Conservation (phyloP, 1,140 invertebrate genomes). For the Bombus consobrinus region DNA sequence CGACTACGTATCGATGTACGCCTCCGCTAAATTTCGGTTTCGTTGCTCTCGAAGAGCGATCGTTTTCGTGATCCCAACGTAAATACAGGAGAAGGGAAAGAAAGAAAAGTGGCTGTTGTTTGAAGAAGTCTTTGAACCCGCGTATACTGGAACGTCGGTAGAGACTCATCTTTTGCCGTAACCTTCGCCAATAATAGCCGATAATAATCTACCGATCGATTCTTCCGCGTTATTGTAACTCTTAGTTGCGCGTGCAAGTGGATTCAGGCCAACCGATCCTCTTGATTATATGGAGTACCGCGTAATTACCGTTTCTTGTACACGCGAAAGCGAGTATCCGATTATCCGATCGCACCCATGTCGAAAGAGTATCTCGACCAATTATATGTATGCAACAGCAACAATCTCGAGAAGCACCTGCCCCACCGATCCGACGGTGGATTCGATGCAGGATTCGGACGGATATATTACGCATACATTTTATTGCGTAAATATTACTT, state of each 20-base stretch:
- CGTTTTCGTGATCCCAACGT: too few relatives aligned
- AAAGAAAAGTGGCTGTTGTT: not conserved
- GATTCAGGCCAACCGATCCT: not conserved
- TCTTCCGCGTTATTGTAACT: conserved; percentile 35
- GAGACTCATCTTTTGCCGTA: not conserved
- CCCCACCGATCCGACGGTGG: not conserved
- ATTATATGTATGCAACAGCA: conserved; percentile 42
- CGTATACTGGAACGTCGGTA: not conserved
- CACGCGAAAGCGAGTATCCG: conserved; percentile 39
- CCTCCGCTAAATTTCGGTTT: not conserved
- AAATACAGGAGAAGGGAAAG: not conserved
- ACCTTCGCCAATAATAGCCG: conserved; percentile 15
- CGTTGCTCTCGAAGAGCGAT: not conserved
- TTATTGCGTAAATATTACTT: not conserved
- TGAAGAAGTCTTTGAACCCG: not conserved
- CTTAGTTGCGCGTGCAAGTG: not conserved
- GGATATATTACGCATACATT: not conserved
- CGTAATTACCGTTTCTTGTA: conserved; percentile 48
- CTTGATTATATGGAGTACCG: conserved; percentile 33
- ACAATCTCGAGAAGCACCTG: conserved; percentile 56
- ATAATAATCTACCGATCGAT: conserved; percentile 25
- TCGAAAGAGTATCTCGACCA: conserved; percentile 37
- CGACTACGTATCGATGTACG: not conserved
- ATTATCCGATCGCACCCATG: conserved; percentile 44
- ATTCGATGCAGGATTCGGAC: not conserved